Conservation (phyloP, 2,797 vertebrate genomes). For the Octomys mimax region DNA sequence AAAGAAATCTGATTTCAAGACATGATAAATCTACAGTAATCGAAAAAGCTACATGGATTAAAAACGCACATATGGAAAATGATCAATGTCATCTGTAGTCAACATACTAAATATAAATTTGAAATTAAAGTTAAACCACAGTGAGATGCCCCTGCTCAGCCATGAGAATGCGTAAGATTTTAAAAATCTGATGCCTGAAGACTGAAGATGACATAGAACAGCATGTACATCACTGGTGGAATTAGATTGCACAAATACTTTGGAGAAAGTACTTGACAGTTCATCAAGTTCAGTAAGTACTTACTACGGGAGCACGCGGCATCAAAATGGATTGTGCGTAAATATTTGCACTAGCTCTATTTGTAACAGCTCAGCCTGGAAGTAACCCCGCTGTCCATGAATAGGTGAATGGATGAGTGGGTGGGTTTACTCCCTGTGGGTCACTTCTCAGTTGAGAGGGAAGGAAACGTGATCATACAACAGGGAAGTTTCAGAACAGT, state of each 20-base stretch:
- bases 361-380: background rate
- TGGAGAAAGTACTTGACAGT: slow-evolving; percentile 1
- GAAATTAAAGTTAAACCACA: background rate
- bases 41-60: background rate
- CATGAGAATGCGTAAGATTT: background rate
- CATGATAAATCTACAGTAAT: background rate
- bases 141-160: background rate
- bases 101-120: background rate
- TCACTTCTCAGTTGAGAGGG: background rate
- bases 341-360: slow-evolving; percentile 1
- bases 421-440: background rate
- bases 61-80: background rate
- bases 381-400: background rate
- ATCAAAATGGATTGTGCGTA: background rate
- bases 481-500: background rate
- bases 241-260: background rate
- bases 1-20: background rate
- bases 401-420: background rate
- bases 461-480: background rate
- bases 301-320: background rate
- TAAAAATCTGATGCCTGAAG: background rate
- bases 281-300: background rate
- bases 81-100: background rate
- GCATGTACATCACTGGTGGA: rapidly evolving
- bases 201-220: background rate